phyloP scores from a whole-genome alignment of 2,888 invertebrate species.

The Pandemis corylana region DNA sequence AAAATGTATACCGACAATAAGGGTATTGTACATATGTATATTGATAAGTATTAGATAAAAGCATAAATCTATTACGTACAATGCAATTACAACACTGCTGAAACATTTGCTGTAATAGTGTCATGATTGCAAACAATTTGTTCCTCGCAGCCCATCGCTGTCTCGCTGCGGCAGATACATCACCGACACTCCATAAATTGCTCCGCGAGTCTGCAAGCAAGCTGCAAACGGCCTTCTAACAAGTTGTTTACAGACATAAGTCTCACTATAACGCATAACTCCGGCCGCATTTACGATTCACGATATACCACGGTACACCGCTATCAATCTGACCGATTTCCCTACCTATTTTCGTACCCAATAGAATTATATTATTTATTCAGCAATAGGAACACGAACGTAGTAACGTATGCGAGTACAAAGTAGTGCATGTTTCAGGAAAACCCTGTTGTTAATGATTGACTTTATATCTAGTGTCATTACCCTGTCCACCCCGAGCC shows the following conservation, averaged over 20 bases:
- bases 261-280: conserved; percentile 17
- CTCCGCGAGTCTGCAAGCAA: conserved; percentile 10
- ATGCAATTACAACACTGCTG: conserved; percentile 13
- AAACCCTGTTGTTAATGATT: conserved; percentile 56
- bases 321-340: conserved; percentile 34
- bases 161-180: conserved; percentile 41
- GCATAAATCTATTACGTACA: conserved; percentile 4
- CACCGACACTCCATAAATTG: conserved; percentile 39
- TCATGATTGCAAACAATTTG: conserved; percentile 52
- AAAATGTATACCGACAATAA: too few species aligned
- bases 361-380: conserved; percentile 15
- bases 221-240: conserved; percentile 21
- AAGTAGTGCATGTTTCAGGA: conserved; percentile 39
- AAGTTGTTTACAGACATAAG: conserved; percentile 28
- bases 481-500: conserved; percentile 57
- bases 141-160: conserved; percentile 62
- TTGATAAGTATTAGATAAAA: neutral
- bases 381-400: conserved; percentile 17
- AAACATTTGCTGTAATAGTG: conserved; percentile 17
- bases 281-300: conserved; percentile 18
- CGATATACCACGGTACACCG: conserved; percentile 19
- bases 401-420: neutral
- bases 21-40: neutral
- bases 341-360: conserved; percentile 30
- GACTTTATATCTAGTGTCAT: conserved; percentile 56